Conservation (phyloP, 2,888 invertebrate species). For the Oasisia sp. region DNA sequence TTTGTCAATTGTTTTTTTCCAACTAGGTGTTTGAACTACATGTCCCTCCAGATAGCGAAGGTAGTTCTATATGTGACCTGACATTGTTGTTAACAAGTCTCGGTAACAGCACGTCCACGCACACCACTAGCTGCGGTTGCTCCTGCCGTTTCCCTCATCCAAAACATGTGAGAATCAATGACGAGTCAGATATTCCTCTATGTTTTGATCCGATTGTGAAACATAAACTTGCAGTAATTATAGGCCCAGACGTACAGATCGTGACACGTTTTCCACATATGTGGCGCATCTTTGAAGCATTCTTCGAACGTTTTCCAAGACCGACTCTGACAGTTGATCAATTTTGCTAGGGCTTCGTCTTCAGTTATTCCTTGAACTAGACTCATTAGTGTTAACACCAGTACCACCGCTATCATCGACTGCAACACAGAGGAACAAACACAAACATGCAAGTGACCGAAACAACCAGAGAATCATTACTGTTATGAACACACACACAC, state of each 20-base stretch:
- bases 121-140: too few relatives aligned
- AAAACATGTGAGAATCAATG: too few relatives aligned
- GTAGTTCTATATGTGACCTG: too few relatives aligned
- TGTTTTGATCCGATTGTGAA: background rate
- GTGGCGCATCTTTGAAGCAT: background rate
- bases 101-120: too few relatives aligned
- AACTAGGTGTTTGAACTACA: too few relatives aligned
- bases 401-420: background rate
- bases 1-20: too few relatives aligned
- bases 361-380: background rate
- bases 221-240: background rate
- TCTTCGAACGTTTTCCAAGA: background rate
- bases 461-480: too few relatives aligned
- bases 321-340: background rate
- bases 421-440: background rate
- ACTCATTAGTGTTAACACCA: background rate
- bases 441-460: background rate
- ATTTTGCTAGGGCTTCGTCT: background rate
- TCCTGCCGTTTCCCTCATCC: too few relatives aligned
- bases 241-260: background rate
- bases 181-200: background rate
- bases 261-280: background rate
- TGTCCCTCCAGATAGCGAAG: too few relatives aligned
- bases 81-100: too few relatives aligned
- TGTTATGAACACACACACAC: too few relatives aligned